Evolutionary conservation across 64 coral and sea anemone genomes (phyloP), one percentile per base, ranked within the genome.

Genomic region (Montipora capricornis): DNA sequence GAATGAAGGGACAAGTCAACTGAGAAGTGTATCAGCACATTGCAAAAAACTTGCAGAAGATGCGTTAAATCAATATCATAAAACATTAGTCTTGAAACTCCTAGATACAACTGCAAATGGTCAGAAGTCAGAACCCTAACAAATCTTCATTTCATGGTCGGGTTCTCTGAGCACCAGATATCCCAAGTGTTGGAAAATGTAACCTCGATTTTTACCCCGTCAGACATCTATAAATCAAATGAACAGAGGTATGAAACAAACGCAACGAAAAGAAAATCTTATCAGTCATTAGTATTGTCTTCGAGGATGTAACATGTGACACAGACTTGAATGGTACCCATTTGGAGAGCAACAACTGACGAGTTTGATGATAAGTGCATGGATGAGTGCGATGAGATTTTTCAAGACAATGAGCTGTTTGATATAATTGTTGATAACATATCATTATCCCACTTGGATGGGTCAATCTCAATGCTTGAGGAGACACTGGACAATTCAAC

Each of bases 401-500:
- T 64, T 64, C 60, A 64, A 64, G 60, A 64, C 60, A 15, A 64
- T 64, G 60, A 64, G 13, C 13, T 64, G 60, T 64, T 64, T 64
- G 60, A 64, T 64, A 64, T 64, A 11, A 64, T 64, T 64, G 60
- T 64, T 7, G 60, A 91, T 26, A 91, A 91, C 47, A 46, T 91
- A 66, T 91, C 78, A 37, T 82, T 91, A 66, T 91, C 89, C 37
- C 89, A 91, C 17, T 52, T 91, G 14, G 60, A 82, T 53, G 68
- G 3, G 16, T 91, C 78, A 17, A 83, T 83, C 53, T 83, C 75
- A 14, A 4, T 77, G 75, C 75, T 77, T 77, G 75, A 77, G 48
- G 75, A 77, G 14, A 77, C 44, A 12, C 2, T 16, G 75, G 75
- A 77, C 75, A 77, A 77, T 77, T 77, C 75, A 47, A 77, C 75